These are phyloP conservation scores for Numenius phaeopus DNA, from an alignment of 2,797 vertebrate genomes.

Conservation along the genomic window DNA sequence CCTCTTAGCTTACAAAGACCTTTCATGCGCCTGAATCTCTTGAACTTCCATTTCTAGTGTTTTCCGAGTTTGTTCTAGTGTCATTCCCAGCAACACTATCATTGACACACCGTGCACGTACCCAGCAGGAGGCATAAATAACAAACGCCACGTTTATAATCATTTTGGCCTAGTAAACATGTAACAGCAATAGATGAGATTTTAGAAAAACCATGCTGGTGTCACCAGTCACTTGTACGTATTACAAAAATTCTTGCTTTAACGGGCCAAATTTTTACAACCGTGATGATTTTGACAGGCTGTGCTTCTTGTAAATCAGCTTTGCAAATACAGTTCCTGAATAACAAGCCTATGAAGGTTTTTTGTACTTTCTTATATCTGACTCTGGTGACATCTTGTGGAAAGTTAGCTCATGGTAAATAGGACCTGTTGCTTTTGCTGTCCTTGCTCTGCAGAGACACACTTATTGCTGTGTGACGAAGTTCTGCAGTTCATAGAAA, in stretches of 20 bases:
- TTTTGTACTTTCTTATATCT: neutral
- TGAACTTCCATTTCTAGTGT: neutral
- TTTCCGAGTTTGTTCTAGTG: neutral
- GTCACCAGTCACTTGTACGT: neutral
- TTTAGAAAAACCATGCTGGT: neutral
- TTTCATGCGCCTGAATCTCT: neutral
- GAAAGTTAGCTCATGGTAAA: neutral
- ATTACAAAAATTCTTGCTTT: neutral
- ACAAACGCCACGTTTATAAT: neutral
- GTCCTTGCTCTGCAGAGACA: neutral
- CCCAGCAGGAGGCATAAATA: neutral
- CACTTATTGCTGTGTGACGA: neutral
- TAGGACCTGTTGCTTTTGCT: neutral
- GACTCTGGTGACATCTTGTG: conserved; percentile 36
- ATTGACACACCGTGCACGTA: neutral
- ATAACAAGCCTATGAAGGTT: neutral
- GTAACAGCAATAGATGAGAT: neutral
- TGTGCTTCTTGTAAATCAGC: neutral
- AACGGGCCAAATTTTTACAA: neutral
- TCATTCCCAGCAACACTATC: neutral
- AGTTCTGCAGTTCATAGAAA: neutral
- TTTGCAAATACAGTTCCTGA: neutral
- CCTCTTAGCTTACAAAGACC: neutral
- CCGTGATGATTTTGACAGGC: neutral
- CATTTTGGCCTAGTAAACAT: neutral